phyloP scores from a whole-genome alignment of 2,797 vertebrate species.

The Hafferia zeledoni region DNA sequence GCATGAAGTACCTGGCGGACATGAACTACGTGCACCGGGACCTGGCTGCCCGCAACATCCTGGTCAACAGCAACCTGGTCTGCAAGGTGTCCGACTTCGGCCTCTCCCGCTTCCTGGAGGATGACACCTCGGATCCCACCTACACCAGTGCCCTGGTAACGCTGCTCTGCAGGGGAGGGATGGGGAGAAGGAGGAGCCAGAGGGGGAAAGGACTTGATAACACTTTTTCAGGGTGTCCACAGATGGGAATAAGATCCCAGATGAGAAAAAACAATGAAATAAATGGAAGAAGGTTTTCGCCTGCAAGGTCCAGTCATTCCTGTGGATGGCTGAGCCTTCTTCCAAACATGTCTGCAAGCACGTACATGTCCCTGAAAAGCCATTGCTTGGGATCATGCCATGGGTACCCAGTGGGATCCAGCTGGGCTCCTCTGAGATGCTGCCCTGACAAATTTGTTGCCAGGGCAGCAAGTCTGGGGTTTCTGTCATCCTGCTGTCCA shows the following conservation, averaged over 20 bases:
- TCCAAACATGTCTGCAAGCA: background rate
- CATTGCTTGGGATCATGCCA: background rate
- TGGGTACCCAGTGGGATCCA: background rate
- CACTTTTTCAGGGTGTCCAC: background rate
- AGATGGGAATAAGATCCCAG: background rate
- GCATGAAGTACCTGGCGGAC: constrained; percentile 95
- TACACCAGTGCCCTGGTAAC: constrained; percentile 96
- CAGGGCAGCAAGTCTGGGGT: background rate
- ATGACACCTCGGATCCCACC: constrained; percentile 95
- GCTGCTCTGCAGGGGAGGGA: background rate
- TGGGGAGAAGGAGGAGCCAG: background rate
- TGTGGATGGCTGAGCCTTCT: background rate
- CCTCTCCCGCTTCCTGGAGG: constrained; percentile 94
- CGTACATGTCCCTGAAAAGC: background rate
- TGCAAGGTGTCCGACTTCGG: constrained; percentile 97
- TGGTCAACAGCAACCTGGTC: constrained; percentile 97
- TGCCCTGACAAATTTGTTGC: background rate
- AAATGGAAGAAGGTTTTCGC: background rate
- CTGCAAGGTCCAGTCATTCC: background rate
- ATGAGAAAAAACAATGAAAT: background rate
- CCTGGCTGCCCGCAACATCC: constrained; percentile 95
- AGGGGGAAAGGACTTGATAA: background rate
- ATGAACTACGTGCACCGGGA: constrained; percentile 98
- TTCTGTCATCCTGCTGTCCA: background rate
- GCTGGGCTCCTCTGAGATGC: background rate